These are phyloP conservation scores for Pristionchus arcanus DNA, from an alignment of 2,888 invertebrate species.

Conservation along the genomic window DNA sequence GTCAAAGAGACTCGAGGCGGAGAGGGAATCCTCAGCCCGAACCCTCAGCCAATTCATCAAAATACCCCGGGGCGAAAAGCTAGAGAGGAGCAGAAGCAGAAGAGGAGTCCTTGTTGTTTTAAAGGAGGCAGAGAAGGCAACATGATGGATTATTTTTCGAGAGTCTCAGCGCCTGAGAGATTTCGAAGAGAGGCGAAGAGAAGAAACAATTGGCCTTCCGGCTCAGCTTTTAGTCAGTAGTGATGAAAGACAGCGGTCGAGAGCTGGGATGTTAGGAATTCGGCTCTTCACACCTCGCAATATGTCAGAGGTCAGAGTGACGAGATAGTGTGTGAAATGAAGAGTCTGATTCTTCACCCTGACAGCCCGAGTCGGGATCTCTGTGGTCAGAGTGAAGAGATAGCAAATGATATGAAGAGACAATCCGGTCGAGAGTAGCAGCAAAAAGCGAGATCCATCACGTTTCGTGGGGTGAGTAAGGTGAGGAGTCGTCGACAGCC, in stretches of 20 bases:
- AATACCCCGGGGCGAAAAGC: neutral
- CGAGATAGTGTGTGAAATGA: no score
- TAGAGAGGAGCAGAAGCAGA: no score
- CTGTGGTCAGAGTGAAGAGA: no score
- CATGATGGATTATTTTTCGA: constrained; percentile 45
- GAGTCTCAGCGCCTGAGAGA: neutral
- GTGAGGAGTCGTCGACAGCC: no score
- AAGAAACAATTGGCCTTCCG: neutral
- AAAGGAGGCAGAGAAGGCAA: neutral
- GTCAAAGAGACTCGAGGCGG: neutral
- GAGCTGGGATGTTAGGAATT: no score
- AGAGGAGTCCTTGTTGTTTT: constrained; percentile 2
- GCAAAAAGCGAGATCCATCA: constrained; percentile 33
- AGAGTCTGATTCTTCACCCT: no score
- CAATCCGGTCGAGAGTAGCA: neutral
- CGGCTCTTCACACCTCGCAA: no score
- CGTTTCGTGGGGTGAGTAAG: neutral
- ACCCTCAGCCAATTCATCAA: neutral
- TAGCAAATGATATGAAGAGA: no score
- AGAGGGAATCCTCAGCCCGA: neutral
- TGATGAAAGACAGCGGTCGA: neutral
- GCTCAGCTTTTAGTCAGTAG: no score
- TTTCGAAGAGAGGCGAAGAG: neutral
- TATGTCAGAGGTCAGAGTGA: no score
- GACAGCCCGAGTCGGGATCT: no score